Base-by-base conservation (phyloP, 2,113 vertebrate genomes). In the Butorides virescens region DNA sequence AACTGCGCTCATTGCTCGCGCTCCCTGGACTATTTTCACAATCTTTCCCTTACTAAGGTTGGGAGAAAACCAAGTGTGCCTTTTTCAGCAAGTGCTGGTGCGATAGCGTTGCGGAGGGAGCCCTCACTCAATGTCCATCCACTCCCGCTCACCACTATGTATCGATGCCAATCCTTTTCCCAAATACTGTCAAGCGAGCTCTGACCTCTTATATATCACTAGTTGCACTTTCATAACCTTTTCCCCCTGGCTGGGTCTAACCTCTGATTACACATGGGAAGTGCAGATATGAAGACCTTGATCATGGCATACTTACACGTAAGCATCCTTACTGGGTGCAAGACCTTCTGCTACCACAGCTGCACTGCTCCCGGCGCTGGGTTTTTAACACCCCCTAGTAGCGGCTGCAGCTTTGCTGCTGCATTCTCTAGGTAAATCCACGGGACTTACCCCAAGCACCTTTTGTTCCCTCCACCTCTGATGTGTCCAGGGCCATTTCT, bases 1-100 rank as follows among this genome's bases (percentile, higher is more conserved):
- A 23, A 37, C 46, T 0, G 2, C 4, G 0, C 27, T 75, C 17
- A 0, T 26, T 34, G 34, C 39, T 4, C 1, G 13, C 11, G 4
- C 34, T 46, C 47, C 21, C 7, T 37, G 36, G 23, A 1, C 30
- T n/a, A 10, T 36, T 65, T 50, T 58, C 17, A 30, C 20, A 44
- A 11, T 27, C 7, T 36, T 65, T 66, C 30, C 26, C 16, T 14
- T 65, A 5, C 25, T 20, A 17, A 65, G 26, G 17, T 0, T 50
- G 36, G 59, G 36, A 49, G 59, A 73, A 80, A 42, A 42, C 13
- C 25, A 19, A 12, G 19, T 23, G 42, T 49, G 18, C 15, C 44
- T 50, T 18, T 52, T 52, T 36, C 27, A 22, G 26, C 1, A 0
- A 58, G 36, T 3, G 26, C 9, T 1, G 6, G 20, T n/a, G 36